Conservation (phyloP, 2,113 vertebrate genomes). For the Otus sunia region DNA sequence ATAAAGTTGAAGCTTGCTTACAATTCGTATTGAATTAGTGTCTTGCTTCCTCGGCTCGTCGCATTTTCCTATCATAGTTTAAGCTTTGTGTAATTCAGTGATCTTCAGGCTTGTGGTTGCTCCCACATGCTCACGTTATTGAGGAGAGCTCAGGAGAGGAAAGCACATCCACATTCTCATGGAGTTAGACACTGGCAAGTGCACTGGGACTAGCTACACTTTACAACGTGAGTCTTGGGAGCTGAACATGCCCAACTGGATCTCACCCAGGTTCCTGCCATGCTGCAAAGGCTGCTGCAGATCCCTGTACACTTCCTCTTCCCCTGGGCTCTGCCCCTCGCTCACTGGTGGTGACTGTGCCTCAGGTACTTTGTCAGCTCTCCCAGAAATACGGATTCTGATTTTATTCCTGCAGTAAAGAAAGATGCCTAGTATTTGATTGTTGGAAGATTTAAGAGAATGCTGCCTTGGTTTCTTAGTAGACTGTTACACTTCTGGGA, state of each 20-base stretch:
- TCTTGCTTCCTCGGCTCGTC: no score
- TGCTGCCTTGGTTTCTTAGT: background rate
- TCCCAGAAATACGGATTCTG: background rate
- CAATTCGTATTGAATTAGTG: no score
- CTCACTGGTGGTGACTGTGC: background rate
- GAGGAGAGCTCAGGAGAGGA: background rate
- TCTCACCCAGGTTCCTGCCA: background rate
- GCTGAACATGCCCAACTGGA: background rate
- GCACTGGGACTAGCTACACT: background rate
- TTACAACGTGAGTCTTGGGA: background rate
- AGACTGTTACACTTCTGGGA: background rate
- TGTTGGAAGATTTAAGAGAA: background rate
- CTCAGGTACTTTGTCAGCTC: background rate
- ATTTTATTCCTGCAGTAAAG: background rate
- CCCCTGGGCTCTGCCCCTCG: accelerated
- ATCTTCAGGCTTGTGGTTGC: background rate
- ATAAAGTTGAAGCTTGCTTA: no score
- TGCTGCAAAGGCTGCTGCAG: background rate
- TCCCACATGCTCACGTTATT: accelerated
- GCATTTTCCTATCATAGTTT: background rate
- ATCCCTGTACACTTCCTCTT: background rate
- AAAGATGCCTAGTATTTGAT: background rate
- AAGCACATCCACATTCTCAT: background rate
- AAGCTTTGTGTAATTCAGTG: background rate
- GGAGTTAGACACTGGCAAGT: background rate